Conservation (phyloP, 2,888 invertebrate species). For the Melanargia galathea region DNA sequence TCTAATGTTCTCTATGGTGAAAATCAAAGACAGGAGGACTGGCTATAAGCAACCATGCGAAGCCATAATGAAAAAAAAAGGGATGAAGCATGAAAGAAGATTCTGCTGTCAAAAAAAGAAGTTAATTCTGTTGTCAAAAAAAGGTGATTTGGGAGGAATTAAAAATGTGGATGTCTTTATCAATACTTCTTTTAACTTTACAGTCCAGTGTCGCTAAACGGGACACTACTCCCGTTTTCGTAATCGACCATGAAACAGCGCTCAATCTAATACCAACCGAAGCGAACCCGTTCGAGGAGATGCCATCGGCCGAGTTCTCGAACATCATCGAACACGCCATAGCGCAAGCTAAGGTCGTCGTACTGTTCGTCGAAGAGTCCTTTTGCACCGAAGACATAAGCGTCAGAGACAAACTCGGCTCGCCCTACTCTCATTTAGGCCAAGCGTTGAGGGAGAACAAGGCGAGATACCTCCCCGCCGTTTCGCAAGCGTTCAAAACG, state of each 20-base stretch:
- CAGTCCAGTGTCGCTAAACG: slow-evolving; percentile 39
- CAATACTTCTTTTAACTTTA: slow-evolving; percentile 29
- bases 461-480: slow-evolving; percentile 58
- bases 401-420: slow-evolving; percentile 52
- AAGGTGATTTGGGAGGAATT: too few species aligned
- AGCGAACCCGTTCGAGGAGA: slow-evolving; percentile 56
- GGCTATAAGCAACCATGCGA: too few species aligned
- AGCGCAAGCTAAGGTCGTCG: slow-evolving; percentile 47
- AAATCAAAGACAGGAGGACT: too few species aligned
- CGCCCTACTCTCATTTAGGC: slow-evolving; percentile 53
- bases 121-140: neutral
- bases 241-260: slow-evolving; percentile 52
- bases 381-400: slow-evolving; percentile 62
- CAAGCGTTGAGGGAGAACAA: slow-evolving; percentile 46
- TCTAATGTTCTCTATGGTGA: too few species aligned
- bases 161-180: slow-evolving; percentile 25
- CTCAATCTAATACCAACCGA: slow-evolving; percentile 43
- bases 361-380: slow-evolving; percentile 61
- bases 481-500: slow-evolving; percentile 51
- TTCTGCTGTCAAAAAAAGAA: too few species aligned
- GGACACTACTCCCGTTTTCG: slow-evolving; percentile 54
- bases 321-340: slow-evolving; percentile 50
- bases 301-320: slow-evolving; percentile 47
- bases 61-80: too few species aligned
- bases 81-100: too few species aligned